Percentiles rank a stretch among this genome's conserved stretches.
phyloP scores from a whole-genome alignment of 2,113 vertebrate genomes.

The Copsychus sechellarum region DNA sequence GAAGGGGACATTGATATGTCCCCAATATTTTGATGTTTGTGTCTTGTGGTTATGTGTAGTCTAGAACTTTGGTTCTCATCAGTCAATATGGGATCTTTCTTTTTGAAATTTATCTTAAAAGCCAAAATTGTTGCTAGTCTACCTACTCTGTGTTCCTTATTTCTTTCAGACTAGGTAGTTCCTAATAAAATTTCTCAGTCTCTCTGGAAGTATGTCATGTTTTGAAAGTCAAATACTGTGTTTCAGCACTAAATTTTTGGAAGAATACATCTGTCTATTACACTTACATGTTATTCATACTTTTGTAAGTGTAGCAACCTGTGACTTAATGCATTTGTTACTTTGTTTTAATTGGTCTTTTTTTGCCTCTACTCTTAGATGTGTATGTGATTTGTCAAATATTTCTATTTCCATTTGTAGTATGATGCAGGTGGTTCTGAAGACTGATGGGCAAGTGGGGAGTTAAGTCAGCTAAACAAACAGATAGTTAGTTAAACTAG shows the following conservation, averaged over 20 bases:
- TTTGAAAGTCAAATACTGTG: background rate
- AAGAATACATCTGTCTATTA: background rate
- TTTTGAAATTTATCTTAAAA: background rate
- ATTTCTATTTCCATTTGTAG: background rate
- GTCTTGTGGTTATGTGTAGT: background rate
- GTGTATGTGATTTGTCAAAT: background rate
- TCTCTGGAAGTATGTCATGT: background rate
- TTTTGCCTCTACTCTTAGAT: background rate
- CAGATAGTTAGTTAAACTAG: background rate
- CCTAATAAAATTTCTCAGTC: background rate
- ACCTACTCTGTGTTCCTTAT: background rate
- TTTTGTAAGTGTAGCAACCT: background rate
- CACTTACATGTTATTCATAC: background rate
- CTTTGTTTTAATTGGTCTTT: background rate
- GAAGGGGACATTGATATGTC: background rate
- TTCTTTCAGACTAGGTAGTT: background rate
- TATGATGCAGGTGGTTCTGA: background rate
- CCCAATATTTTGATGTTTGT: background rate
- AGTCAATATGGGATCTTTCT: background rate
- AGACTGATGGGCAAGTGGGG: background rate
- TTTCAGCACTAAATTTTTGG: background rate
- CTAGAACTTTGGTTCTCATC: background rate
- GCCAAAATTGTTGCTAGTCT: background rate
- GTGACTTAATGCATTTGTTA: background rate
- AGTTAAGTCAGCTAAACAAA: background rate